These are phyloP conservation scores for Bugulina stolonifera DNA, from an alignment of 2,888 invertebrate genomes.

Conservation along the genomic window DNA sequence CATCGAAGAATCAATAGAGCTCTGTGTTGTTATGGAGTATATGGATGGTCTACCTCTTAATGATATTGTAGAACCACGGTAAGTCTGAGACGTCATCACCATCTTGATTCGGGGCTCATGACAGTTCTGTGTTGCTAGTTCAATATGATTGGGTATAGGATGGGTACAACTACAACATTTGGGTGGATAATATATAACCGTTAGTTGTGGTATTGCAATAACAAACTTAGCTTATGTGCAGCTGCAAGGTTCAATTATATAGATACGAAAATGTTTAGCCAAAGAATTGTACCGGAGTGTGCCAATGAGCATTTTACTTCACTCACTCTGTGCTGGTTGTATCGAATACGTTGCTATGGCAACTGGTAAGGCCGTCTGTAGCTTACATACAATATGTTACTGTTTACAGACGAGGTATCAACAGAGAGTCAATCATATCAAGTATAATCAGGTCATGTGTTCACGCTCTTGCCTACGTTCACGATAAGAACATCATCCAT, in stretches of 20 bases:
- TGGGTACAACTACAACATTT: too few relatives aligned
- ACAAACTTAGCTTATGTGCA: not conserved
- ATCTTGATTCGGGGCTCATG: too few relatives aligned
- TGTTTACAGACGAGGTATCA: not conserved
- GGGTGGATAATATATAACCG: not conserved
- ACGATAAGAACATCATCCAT: constrained; percentile 22
- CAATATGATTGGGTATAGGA: too few relatives aligned
- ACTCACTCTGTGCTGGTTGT: not conserved
- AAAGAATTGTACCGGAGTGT: not conserved
- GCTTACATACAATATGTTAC: not conserved
- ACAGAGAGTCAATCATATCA: not conserved
- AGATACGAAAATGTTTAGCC: not conserved
- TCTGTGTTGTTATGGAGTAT: constrained; percentile 12
- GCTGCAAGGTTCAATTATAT: too few relatives aligned
- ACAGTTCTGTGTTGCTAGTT: too few relatives aligned
- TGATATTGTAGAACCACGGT: constrained; percentile 19
- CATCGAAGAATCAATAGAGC: constrained; percentile 8
- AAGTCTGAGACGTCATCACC: too few relatives aligned
- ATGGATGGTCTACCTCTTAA: constrained; percentile 2
- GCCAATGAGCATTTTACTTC: not conserved
- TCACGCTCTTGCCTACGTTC: constrained; percentile 2
- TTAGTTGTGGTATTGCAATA: not conserved
- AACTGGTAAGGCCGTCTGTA: too few relatives aligned
- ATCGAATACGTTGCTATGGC: not conserved
- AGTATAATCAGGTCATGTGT: constrained; percentile 2